A percentile compares a stretch with the other conserved stretches of the same genome.
These are phyloP conservation scores for Phymanthus crucifer DNA, from an alignment of 92 coral and sea anemone genomes.

Conservation along the genomic window DNA sequence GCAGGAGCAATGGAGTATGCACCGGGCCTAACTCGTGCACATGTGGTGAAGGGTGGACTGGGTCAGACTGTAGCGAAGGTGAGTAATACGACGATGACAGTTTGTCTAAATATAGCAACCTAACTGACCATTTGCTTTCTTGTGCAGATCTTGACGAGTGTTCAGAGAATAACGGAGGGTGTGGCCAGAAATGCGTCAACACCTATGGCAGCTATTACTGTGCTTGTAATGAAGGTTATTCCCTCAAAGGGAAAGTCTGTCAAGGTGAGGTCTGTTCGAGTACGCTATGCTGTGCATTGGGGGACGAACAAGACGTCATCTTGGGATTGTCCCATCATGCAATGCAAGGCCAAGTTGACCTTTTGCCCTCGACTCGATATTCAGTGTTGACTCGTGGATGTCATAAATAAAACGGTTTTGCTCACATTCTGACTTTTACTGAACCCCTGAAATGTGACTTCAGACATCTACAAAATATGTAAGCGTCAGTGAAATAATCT, in stretches of 20 bases:
- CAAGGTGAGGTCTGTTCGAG: constrained; percentile 12
- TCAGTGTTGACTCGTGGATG: too few species aligned
- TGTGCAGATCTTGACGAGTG: constrained; percentile 36
- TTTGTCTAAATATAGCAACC: neutral
- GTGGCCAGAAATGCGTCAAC: constrained; percentile 28
- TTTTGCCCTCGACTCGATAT: too few species aligned
- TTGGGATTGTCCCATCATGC: too few species aligned
- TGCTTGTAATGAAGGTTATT: constrained; percentile 24
- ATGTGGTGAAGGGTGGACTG: constrained; percentile 43
- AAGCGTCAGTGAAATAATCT: too few species aligned
- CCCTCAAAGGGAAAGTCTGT: constrained; percentile 13
- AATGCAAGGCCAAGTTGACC: too few species aligned
- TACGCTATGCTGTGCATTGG: too few species aligned
- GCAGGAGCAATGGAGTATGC: constrained; percentile 23
- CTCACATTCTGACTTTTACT: too few species aligned
- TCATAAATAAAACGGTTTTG: too few species aligned
- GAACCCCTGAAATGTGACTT: too few species aligned
- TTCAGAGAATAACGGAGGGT: constrained; percentile 28
- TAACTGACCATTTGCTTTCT: constrained; percentile 13
- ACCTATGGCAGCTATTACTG: constrained; percentile 27
- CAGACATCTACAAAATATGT: too few species aligned
- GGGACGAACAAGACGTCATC: too few species aligned
- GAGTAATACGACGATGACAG: neutral
- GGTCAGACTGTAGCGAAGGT: constrained; percentile 40
- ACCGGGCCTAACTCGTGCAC: constrained; percentile 33